Percentiles rank a stretch among this genome's conserved stretches.
These are phyloP conservation scores for Archips xylosteana DNA, from an alignment of 2,888 invertebrate genomes.

Conservation along the genomic window DNA sequence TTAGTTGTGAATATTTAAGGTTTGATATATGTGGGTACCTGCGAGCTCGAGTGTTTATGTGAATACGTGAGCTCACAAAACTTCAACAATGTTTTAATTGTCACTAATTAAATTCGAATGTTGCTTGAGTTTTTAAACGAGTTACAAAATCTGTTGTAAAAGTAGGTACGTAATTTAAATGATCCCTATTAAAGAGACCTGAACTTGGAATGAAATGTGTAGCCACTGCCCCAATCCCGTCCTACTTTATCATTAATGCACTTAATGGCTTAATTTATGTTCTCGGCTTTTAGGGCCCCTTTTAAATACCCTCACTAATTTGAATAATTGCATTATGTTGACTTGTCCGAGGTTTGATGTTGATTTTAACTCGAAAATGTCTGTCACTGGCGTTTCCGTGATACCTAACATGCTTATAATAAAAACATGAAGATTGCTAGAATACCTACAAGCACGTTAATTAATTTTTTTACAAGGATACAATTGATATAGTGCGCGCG, in stretches of 20 bases:
- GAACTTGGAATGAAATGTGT: slow-evolving; percentile 35
- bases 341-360: slow-evolving; percentile 42
- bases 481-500: no score
- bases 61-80: not conserved
- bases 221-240: slow-evolving; percentile 34
- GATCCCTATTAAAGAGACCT: slow-evolving; percentile 22
- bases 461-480: no score
- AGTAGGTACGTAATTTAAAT: slow-evolving; percentile 19
- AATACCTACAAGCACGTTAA: no score
- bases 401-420: not conserved
- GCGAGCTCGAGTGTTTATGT: not conserved
- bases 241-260: slow-evolving; percentile 62
- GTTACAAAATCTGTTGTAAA: slow-evolving; percentile 15
- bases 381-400: not conserved
- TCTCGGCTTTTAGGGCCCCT: slow-evolving; percentile 54
- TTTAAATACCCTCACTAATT: slow-evolving; percentile 53
- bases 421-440: not conserved
- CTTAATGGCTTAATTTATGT: slow-evolving; percentile 63
- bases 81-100: not conserved
- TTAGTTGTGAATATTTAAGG: slow-evolving; percentile 39
- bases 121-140: not conserved
- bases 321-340: slow-evolving; percentile 54
- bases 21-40: slow-evolving; percentile 23
- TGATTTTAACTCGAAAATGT: slow-evolving; percentile 10
- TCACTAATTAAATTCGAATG: slow-evolving; percentile 2